Percentiles rank a stretch among this genome's conserved stretches.
phyloP scores from a whole-genome alignment of 2,888 invertebrate genomes.

The Drosophila mettleri region DNA sequence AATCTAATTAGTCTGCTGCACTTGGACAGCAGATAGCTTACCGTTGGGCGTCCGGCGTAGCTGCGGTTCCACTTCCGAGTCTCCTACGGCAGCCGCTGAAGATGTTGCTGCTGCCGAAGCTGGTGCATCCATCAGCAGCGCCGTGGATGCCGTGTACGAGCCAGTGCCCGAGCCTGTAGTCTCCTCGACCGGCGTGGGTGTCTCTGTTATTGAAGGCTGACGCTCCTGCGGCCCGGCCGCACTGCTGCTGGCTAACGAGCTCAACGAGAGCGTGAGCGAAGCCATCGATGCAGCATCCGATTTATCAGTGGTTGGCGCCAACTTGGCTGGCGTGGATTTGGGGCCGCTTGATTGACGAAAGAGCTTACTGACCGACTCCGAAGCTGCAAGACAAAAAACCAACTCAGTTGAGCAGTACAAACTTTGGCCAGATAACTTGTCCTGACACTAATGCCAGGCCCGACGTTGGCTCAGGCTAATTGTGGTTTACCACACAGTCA shows the following conservation, averaged over 20 bases:
- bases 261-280: slow-evolving; percentile 81
- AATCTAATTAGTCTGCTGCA: slow-evolving; percentile 56
- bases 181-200: slow-evolving; percentile 72
- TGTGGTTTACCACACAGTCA: slow-evolving; percentile 25
- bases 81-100: slow-evolving; percentile 21
- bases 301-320: slow-evolving; percentile 58
- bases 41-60: slow-evolving; percentile 68
- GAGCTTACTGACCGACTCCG: slow-evolving; percentile 84
- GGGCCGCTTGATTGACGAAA: slow-evolving; percentile 82
- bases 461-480: slow-evolving; percentile 46
- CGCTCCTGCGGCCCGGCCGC: slow-evolving; percentile 63
- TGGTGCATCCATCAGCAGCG: slow-evolving; percentile 72
- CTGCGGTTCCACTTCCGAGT: slow-evolving; percentile 47
- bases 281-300: slow-evolving; percentile 71
- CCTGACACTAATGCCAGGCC: slow-evolving; percentile 62
- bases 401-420: slow-evolving; percentile 41
- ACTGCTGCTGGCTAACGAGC: slow-evolving; percentile 82
- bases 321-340: slow-evolving; percentile 66
- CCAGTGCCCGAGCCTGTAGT: slow-evolving; percentile 69
- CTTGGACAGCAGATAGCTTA: slow-evolving; percentile 37
- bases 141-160: slow-evolving; percentile 81
- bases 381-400: slow-evolving; percentile 63
- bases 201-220: slow-evolving; percentile 63
- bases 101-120: slow-evolving; percentile 11
- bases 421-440: slow-evolving; percentile 61